A percentile compares a stretch with the other conserved stretches of the same genome.
These are phyloP conservation scores for Podarcis muralis DNA, from an alignment of 2,113 vertebrate genomes.

Conservation along the genomic window DNA sequence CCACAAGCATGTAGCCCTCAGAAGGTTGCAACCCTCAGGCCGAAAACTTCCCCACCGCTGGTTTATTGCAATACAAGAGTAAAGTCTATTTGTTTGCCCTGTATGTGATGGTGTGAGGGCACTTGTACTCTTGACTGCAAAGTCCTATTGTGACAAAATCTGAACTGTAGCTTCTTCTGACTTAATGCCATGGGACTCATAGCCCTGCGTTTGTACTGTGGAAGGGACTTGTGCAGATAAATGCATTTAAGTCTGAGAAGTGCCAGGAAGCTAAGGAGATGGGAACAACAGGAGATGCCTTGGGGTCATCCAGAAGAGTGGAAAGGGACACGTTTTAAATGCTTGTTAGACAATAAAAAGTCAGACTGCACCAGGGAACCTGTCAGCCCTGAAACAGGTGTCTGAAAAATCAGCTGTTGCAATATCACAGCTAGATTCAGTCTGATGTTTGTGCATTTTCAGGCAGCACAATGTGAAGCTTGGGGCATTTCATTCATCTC, in stretches of 20 bases:
- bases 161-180: background rate
- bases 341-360: background rate
- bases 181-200: background rate
- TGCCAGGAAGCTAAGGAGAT: background rate
- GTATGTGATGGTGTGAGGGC: background rate
- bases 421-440: background rate
- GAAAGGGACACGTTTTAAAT: background rate
- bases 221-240: background rate
- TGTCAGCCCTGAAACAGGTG: constrained; percentile 3
- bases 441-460: constrained; percentile 15
- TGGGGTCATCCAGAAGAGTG: background rate
- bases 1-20: too few species aligned
- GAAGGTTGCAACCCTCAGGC: too few species aligned
- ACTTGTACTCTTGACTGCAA: background rate
- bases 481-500: constrained; percentile 15
- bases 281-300: background rate
- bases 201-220: background rate
- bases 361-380: background rate
- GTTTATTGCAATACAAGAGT: background rate
- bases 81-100: background rate
- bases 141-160: background rate
- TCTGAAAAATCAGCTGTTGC: constrained; percentile 15
- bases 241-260: background rate
- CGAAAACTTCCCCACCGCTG: too few species aligned
- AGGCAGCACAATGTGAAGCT: constrained; percentile 4